Conservation (phyloP, 1,140 invertebrate species). For the Phthorimaea operculella region DNA sequence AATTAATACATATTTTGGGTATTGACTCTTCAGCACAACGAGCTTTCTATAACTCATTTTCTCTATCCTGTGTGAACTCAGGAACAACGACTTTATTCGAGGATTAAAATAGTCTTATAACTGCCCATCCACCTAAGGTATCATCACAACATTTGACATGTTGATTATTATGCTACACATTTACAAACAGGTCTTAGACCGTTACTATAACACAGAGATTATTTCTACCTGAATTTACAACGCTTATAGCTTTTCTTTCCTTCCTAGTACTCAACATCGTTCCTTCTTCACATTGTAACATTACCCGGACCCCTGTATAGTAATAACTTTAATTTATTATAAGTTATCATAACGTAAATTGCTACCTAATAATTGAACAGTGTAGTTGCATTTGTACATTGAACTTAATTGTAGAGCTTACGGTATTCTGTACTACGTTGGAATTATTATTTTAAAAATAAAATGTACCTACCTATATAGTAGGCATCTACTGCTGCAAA, state of each 20-base stretch:
- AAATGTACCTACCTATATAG: too few species aligned
- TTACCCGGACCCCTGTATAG: too few species aligned
- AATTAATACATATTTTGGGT: background rate
- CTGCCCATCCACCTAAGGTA: too few species aligned
- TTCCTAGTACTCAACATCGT: background rate
- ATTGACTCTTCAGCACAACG: background rate
- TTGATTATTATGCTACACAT: background rate
- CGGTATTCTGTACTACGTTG: too few species aligned
- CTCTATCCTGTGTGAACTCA: too few species aligned
- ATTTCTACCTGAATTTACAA: background rate
- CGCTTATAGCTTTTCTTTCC: background rate
- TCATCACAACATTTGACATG: background rate
- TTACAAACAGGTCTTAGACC: background rate
- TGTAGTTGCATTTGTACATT: background rate
- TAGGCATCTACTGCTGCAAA: too few species aligned
- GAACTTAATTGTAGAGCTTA: background rate
- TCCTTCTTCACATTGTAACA: too few species aligned
- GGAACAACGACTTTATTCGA: too few species aligned
- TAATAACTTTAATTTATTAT: too few species aligned
- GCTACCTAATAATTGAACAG: background rate
- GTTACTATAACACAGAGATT: background rate
- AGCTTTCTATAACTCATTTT: too few species aligned
- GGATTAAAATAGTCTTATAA: too few species aligned
- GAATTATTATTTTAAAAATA: too few species aligned
- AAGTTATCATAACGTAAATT: background rate